Evolutionary conservation across 2,888 invertebrate genomes (phyloP).

Genomic region (Drosophila diplacantha): DNA sequence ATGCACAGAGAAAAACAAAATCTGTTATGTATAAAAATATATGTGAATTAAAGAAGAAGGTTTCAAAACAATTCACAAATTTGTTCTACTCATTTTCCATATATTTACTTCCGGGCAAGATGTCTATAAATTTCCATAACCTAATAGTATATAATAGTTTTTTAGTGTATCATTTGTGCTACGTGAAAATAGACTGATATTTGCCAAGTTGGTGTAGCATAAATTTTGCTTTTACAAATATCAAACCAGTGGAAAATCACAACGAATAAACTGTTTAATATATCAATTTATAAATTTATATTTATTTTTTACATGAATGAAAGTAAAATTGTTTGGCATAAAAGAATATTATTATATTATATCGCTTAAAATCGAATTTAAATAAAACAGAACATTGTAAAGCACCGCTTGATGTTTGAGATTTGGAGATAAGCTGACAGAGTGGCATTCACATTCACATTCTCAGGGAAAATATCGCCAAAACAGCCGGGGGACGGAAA

Average conservation of each 20-base stretch:
- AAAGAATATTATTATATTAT: neutral
- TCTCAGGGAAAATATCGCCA: slow-evolving; percentile 7
- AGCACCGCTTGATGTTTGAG: neutral
- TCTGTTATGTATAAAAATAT: neutral
- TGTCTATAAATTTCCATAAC: too few species aligned
- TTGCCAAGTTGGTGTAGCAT: neutral
- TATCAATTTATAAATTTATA: neutral
- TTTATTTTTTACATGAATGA: neutral
- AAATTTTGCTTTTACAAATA: neutral
- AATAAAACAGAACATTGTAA: neutral
- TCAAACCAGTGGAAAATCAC: neutral
- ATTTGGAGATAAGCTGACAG: slow-evolving; percentile 23
- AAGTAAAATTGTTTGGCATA: neutral
- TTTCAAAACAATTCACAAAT: neutral
- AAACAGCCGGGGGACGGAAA: slow-evolving; percentile 7
- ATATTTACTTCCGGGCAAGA: too few species aligned
- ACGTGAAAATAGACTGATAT: neutral
- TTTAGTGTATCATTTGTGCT: neutral
- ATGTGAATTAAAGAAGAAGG: neutral
- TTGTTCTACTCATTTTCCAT: rapidly evolving
- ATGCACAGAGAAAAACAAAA: slow-evolving; percentile 17
- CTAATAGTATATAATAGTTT: too few species aligned
- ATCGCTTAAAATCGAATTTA: neutral
- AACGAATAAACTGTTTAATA: neutral
- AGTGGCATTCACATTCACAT: slow-evolving; percentile 1